phyloP scores from a whole-genome alignment of 1,140 invertebrate species.

The Phymorhynchus buccinoides region DNA sequence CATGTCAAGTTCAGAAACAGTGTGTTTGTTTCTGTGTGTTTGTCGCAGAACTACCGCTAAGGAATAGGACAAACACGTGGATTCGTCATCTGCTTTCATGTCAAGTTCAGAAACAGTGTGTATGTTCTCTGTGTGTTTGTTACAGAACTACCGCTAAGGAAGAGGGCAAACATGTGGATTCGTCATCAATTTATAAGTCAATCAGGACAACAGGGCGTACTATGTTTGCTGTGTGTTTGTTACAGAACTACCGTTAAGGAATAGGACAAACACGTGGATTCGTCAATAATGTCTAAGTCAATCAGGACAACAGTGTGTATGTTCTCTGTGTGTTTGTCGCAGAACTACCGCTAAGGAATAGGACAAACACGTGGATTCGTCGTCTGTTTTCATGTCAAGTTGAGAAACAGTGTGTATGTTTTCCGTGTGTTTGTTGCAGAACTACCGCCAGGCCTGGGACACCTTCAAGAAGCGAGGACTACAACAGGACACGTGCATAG shows the following conservation, averaged over 20 bases:
- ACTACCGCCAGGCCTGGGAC: constrained; percentile 1
- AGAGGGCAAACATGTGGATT: background rate
- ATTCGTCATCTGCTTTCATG: background rate
- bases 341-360: background rate
- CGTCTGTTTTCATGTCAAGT: background rate
- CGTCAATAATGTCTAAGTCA: background rate
- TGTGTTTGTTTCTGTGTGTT: background rate
- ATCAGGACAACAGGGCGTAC: background rate
- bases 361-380: background rate
- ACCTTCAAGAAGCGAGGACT: background rate
- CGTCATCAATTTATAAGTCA: background rate
- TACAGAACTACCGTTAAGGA: background rate
- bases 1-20: background rate
- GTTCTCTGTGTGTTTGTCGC: background rate
- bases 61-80: background rate
- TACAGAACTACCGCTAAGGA: background rate
- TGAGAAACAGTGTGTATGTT: background rate
- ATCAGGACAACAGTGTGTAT: too few species aligned
- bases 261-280: background rate
- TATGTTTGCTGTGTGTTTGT: background rate
- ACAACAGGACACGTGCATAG: too few species aligned
- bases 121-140: background rate
- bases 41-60: background rate
- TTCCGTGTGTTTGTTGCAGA: background rate
- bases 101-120: background rate